Conservation (phyloP, 2,113 vertebrate genomes). For the Hoplias malabaricus region DNA sequence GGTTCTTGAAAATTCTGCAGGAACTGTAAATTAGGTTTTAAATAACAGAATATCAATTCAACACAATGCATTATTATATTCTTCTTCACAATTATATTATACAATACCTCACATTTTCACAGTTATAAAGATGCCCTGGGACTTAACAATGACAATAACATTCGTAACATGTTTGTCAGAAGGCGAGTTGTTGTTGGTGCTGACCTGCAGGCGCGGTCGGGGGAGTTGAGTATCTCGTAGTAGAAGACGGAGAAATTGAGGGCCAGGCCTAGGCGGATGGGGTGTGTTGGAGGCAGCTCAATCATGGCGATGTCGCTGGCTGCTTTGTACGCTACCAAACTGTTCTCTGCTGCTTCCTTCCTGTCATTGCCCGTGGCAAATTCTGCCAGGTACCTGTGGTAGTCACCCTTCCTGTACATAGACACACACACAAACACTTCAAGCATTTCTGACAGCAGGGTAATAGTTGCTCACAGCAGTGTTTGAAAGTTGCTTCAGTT, state of each 20-base stretch:
- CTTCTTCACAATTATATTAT: too few species aligned
- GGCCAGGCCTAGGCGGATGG: conserved; percentile 93
- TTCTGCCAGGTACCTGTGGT: conserved; percentile 98
- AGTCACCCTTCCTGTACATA: conserved; percentile 92
- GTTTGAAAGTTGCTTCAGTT: too few species aligned
- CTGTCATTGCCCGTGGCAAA: conserved; percentile 96
- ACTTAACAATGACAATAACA: too few species aligned
- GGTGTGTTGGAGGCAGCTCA: conserved; percentile 94
- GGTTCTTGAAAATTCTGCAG: too few species aligned
- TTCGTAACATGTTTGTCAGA: too few species aligned
- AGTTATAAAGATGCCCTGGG: too few species aligned
- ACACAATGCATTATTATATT: too few species aligned
- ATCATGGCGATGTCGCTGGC: conserved; percentile 96
- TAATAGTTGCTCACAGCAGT: neutral
- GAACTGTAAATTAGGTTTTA: too few species aligned
- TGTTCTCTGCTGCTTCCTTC: conserved; percentile 98
- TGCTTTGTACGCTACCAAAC: conserved; percentile 95
- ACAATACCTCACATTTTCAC: too few species aligned
- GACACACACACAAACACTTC: neutral
- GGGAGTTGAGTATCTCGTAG: conserved; percentile 99
- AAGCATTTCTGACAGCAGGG: neutral
- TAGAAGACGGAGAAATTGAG: conserved; percentile 99
- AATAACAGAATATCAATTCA: too few species aligned
- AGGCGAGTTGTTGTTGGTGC: conserved; percentile 26
- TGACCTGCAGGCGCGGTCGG: conserved; percentile 95